Evolutionary conservation across 1,140 invertebrate genomes (phyloP).

Genomic region (Micrasema minimum): DNA sequence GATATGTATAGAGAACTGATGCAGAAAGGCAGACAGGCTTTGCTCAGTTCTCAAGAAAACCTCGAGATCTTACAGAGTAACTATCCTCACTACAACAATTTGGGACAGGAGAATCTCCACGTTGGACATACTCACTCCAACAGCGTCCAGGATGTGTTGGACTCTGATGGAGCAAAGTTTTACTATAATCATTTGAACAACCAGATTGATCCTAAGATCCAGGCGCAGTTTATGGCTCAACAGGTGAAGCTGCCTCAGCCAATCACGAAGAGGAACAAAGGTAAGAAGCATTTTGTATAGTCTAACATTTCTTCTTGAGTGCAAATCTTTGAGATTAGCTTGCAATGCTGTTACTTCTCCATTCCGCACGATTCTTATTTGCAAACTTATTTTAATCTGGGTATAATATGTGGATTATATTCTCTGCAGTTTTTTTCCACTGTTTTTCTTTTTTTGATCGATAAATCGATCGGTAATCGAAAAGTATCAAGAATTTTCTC

Average conservation of each 20-base stretch:
- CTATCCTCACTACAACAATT: conserved; percentile 30
- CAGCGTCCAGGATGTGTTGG: conserved; percentile 23
- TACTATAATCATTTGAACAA: conserved; percentile 12
- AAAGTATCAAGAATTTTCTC: too few species aligned
- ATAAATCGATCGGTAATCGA: too few species aligned
- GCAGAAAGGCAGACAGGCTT: conserved; percentile 20
- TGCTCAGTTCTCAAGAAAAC: conserved; percentile 30
- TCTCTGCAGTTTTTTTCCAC: not conserved
- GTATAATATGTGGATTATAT: not conserved
- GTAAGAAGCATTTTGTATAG: conserved; percentile 6
- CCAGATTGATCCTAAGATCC: conserved; percentile 13
- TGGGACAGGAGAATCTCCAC: conserved; percentile 14
- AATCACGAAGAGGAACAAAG: conserved; percentile 19
- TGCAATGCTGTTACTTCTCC: too few species aligned
- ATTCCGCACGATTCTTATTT: too few species aligned
- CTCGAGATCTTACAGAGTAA: conserved; percentile 25
- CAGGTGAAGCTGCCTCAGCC: conserved; percentile 5
- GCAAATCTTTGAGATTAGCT: too few species aligned
- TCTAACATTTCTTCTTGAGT: too few species aligned
- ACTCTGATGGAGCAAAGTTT: conserved; percentile 3
- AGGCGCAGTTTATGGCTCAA: not conserved
- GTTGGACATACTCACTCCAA: conserved; percentile 20
- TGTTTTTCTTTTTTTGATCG: not conserved
- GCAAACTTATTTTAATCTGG: too few species aligned
- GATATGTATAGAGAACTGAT: conserved; percentile 32